Conservation (phyloP, 2,797 vertebrate species). For the Lepus townsendii region DNA sequence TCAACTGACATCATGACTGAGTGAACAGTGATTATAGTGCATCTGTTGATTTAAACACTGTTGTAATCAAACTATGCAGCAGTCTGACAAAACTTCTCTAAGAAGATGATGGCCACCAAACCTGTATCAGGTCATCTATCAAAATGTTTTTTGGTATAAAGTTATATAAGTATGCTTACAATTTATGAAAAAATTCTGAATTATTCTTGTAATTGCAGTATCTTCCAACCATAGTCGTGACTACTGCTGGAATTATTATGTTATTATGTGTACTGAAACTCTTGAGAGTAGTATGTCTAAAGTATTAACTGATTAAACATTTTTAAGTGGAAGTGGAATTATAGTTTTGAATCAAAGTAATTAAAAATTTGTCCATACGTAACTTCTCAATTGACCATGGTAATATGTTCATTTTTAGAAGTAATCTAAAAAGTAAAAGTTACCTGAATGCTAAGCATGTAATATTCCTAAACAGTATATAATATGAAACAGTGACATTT, state of each 20-base stretch:
- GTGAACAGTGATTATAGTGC: slow-evolving; percentile 66
- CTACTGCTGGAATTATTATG: slow-evolving; percentile 60
- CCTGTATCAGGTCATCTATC: not conserved
- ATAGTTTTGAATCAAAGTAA: slow-evolving; percentile 75
- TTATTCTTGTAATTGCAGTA: slow-evolving; percentile 73
- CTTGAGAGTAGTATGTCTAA: slow-evolving; percentile 64
- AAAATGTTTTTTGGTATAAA: slow-evolving; percentile 61
- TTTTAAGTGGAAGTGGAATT: slow-evolving; percentile 55
- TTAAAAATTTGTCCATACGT: slow-evolving; percentile 40
- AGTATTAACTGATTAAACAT: slow-evolving; percentile 70
- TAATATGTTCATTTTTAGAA: slow-evolving; percentile 49
- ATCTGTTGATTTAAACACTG: slow-evolving; percentile 83
- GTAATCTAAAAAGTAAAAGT: not conserved
- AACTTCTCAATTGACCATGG: slow-evolving; percentile 26
- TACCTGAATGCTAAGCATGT: not conserved
- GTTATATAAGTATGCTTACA: slow-evolving; percentile 48
- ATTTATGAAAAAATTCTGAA: slow-evolving; percentile 72
- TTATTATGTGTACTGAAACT: slow-evolving; percentile 66
- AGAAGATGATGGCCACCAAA: not conserved
- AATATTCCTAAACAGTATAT: slow-evolving; percentile 56
- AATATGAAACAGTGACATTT: slow-evolving; percentile 37
- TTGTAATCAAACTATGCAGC: slow-evolving; percentile 38
- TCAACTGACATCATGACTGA: slow-evolving; percentile 3
- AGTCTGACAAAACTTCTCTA: slow-evolving; percentile 53
- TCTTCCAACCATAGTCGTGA: slow-evolving; percentile 41